A percentile compares a stretch with the other conserved stretches of the same genome.
phyloP scores from a whole-genome alignment of 2,888 invertebrate genomes.

The Tanypteryx hageni region DNA sequence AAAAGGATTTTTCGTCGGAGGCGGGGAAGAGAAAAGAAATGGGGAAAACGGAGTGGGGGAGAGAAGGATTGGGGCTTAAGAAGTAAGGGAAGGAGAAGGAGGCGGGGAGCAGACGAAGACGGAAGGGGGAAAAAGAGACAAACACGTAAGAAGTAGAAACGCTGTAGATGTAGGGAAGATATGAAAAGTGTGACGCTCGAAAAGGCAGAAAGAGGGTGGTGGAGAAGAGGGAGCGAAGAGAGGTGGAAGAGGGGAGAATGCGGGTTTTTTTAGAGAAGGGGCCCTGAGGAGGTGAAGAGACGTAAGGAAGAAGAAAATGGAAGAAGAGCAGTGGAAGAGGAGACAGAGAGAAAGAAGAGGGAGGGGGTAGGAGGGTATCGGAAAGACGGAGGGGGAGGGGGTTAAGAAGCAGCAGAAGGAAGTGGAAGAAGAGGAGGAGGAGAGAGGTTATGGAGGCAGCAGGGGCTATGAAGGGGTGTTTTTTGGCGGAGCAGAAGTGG shows the following conservation, averaged over 20 bases:
- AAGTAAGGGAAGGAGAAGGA: neutral
- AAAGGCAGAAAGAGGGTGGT: neutral
- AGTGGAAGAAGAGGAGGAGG: neutral
- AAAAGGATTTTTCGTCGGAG: constrained; percentile 9
- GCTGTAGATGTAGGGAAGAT: neutral
- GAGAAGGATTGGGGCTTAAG: neutral
- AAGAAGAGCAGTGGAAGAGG: neutral
- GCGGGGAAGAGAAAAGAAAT: neutral
- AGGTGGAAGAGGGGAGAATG: neutral
- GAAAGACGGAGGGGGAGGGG: neutral
- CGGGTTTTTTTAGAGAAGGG: neutral
- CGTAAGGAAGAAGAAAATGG: neutral
- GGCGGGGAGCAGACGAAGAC: too few species aligned
- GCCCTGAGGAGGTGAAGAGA: neutral
- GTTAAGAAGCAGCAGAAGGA: neutral
- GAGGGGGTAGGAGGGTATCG: neutral
- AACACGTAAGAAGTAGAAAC: neutral
- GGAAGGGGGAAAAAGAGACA: neutral
- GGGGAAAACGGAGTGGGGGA: neutral
- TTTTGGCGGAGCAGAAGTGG: constrained; percentile 38
- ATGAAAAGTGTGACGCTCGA: neutral
- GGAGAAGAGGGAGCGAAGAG: neutral
- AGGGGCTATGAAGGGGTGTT: neutral
- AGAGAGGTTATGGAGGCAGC: too few species aligned
- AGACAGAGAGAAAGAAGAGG: neutral